Evolutionary conservation across 64 coral and sea anemone genomes (phyloP).

Genomic region (Dendrophyllia cribrosa): DNA sequence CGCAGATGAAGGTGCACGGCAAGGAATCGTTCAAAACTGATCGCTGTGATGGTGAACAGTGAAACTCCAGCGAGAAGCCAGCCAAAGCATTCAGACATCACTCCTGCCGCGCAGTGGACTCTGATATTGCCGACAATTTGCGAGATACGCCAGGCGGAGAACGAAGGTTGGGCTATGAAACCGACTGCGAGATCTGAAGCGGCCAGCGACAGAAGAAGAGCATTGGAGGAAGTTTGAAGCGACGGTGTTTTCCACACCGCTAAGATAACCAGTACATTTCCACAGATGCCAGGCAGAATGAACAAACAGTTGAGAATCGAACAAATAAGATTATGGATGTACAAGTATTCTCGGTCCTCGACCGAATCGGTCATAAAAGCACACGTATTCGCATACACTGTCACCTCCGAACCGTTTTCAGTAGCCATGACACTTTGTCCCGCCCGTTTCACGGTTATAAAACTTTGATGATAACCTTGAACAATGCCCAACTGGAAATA

Average conservation of each 20-base stretch:
- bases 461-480: not conserved
- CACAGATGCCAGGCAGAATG: constrained; percentile 1
- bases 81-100: not conserved
- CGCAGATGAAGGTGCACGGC: constrained; percentile 39
- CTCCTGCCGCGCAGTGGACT: not conserved
- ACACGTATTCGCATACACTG: not conserved
- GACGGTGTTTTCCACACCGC: constrained; percentile 34
- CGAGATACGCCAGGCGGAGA: not conserved
- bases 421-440: not conserved
- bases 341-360: constrained; percentile 28
- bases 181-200: constrained; percentile 14
- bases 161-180: constrained; percentile 11
- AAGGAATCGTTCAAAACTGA: constrained; percentile 40
- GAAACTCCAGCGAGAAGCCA: constrained; percentile 51
- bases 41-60: constrained; percentile 27
- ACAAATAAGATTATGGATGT: constrained; percentile 26
- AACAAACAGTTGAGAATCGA: constrained; percentile 20
- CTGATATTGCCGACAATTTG: constrained; percentile 5
- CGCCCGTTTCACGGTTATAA: not conserved
- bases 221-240: constrained; percentile 45
- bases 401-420: not conserved
- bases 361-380: not conserved
- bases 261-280: constrained; percentile 34
- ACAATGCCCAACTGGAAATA: not conserved
- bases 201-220: not conserved